These are phyloP conservation scores for Meles meles DNA, from an alignment of 2,113 vertebrate genomes.

Conservation along the genomic window DNA sequence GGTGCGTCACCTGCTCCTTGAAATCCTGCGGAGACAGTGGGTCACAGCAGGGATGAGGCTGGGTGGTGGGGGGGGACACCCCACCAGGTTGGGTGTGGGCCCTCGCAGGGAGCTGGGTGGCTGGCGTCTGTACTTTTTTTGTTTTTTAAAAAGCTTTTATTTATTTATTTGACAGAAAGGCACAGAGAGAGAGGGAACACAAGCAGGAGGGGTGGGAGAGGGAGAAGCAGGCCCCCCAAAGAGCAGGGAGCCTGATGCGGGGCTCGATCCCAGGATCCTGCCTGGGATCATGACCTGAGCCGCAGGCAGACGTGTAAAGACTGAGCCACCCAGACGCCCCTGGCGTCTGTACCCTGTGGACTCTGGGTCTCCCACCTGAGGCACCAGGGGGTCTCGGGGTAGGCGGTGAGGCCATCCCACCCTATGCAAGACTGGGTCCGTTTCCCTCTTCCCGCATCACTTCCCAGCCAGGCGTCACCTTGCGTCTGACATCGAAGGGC, in stretches of 20 bases:
- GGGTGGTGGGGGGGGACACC: not conserved
- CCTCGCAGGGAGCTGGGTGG: not conserved
- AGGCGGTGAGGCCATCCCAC: not conserved
- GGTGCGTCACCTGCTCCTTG: conserved; percentile 87
- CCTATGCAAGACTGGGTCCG: not conserved
- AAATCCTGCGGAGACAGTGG: conserved; percentile 86
- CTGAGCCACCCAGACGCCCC: not conserved
- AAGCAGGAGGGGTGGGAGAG: no score
- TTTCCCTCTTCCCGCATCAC: not conserved
- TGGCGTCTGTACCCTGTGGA: not conserved
- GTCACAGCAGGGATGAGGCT: not conserved
- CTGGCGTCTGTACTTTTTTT: not conserved
- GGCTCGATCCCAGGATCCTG: no score
- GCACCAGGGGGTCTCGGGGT: not conserved
- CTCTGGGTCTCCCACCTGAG: not conserved
- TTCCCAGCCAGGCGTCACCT: conserved; percentile 83
- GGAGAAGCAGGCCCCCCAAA: no score
- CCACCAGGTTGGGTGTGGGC: no score
- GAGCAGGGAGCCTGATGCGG: no score
- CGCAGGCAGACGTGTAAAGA: no score
- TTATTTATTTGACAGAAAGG: no score
- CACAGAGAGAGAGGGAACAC: no score
- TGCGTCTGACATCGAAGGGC: conserved; percentile 93
- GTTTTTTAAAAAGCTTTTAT: no score
- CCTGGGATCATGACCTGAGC: no score